Base-by-base conservation (phyloP, 2,888 invertebrate species). In the Heliothis peltigera region DNA sequence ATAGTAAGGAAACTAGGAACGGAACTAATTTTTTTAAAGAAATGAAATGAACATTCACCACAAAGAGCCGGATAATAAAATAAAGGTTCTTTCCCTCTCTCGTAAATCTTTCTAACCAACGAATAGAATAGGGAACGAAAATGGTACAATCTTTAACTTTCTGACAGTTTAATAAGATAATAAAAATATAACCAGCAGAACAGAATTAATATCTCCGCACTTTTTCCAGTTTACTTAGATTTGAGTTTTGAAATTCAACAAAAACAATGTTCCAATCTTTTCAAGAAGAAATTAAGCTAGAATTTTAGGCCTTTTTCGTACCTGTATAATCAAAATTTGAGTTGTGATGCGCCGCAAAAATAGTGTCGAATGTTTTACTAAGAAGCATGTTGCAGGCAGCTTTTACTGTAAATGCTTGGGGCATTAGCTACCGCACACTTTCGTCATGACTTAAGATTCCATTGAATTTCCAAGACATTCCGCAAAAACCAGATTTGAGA, bases 81-180 rank as follows among this genome's bases (percentile, higher is more conserved):
- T 89, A 90, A 91, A 89, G 87, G 86, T 85, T 87, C 77, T 87
- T 89, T 86, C 87, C 87, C 83, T 79, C 83, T 80, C 81, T 86
- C 89, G 86, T 92, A 91, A 92, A 92, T 92, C 91, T 90, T 84
- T 81, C 84, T 82, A 82, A 87, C 87, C 87, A 84, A 85, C 87
- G 91, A 90, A 89, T 90, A 89, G 89, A 91, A 90, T 91, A 88
- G 88, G 87, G 89, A 87, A 87, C 80, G 86, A 90, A 90, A 92
- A 90, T 87, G 90, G 88, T 89, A 90, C 89, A 92, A 92, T 92
- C 91, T 92, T 92, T 92, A 92, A 92, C 91, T 92, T 92, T 92
- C 89, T 91, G 93, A 92, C 93, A 93, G 91, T 92, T 93, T 93
- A 93, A 93, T 93, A 92, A 92, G 92, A 93, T 92, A 92, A 92